Evolutionary conservation across 2,888 invertebrate species (phyloP).

Genomic region (Hybos culiciformis): DNA sequence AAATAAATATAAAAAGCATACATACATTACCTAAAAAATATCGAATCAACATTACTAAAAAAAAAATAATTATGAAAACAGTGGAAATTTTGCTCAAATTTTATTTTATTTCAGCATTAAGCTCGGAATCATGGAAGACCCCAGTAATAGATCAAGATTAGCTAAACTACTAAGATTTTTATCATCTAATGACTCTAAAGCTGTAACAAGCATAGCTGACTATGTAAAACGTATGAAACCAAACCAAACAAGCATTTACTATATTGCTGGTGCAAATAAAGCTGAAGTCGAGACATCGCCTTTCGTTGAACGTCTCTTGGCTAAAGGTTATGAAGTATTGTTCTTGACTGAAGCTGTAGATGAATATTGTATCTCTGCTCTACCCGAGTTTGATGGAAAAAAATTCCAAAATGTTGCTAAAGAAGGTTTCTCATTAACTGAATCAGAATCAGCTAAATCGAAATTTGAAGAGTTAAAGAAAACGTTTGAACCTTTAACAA

Average conservation of each 20-base stretch:
- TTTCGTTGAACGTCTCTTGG: slow-evolving; percentile 86
- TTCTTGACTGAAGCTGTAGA: slow-evolving; percentile 94
- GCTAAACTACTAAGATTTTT: slow-evolving; percentile 89
- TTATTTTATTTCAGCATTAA: slow-evolving; percentile 51
- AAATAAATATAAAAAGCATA: slow-evolving; percentile 3
- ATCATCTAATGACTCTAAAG: slow-evolving; percentile 53
- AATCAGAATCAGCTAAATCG: slow-evolving; percentile 56
- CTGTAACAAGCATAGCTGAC: slow-evolving; percentile 63
- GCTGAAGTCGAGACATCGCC: slow-evolving; percentile 83
- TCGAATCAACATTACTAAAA: too few relatives aligned
- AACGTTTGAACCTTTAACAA: slow-evolving; percentile 75
- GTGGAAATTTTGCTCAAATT: too few relatives aligned
- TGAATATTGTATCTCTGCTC: slow-evolving; percentile 89
- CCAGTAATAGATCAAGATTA: slow-evolving; percentile 86
- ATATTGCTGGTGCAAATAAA: slow-evolving; percentile 80
- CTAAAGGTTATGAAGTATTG: slow-evolving; percentile 90
- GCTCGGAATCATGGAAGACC: slow-evolving; percentile 94
- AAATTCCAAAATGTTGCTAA: slow-evolving; percentile 99
- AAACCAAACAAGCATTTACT: slow-evolving; percentile 88
- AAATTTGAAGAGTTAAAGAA: slow-evolving; percentile 60
- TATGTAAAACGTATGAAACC: slow-evolving; percentile 93
- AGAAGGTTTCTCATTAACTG: slow-evolving; percentile 82
- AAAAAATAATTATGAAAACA: too few relatives aligned
- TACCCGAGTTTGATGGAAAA: slow-evolving; percentile 97
- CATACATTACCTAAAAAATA: too few relatives aligned